Conservation (phyloP, 2,888 invertebrate genomes). For the Euphydryas editha region DNA sequence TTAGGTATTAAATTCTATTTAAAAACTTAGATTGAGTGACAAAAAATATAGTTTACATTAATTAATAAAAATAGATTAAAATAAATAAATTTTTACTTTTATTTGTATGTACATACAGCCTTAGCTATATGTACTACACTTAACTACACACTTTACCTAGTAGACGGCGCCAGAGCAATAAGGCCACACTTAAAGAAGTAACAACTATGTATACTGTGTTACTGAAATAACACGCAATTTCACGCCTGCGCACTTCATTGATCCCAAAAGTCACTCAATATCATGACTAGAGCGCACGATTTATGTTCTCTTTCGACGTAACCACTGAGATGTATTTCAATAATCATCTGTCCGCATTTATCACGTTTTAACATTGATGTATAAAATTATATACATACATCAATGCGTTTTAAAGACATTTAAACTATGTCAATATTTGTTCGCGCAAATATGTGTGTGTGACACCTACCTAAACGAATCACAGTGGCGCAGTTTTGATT, state of each 20-base stretch:
- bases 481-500: constrained; percentile 31
- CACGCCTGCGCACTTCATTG: constrained; percentile 30
- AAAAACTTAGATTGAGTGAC: no score
- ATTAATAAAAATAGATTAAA: no score
- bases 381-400: neutral
- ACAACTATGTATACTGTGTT: constrained; percentile 7
- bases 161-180: constrained; percentile 34
- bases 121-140: no score
- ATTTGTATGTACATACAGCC: no score
- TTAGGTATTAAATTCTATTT: no score
- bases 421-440: constrained; percentile 20
- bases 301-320: constrained; percentile 37
- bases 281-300: constrained; percentile 30
- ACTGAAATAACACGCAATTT: constrained; percentile 34
- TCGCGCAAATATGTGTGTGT: constrained; percentile 13
- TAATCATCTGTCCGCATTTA: constrained; percentile 9
- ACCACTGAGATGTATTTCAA: constrained; percentile 16
- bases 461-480: constrained; percentile 9
- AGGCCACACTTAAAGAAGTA: constrained; percentile 28
- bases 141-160: constrained; percentile 31
- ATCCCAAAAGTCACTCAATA: constrained; percentile 27
- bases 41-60: no score
- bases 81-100: no score
- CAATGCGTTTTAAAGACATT: constrained; percentile 14
- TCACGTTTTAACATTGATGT: no score